Percentiles rank a stretch among this genome's conserved stretches.
These are phyloP conservation scores for Vulpes vulpes DNA, from an alignment of 2,113 vertebrate genomes.

Conservation along the genomic window DNA sequence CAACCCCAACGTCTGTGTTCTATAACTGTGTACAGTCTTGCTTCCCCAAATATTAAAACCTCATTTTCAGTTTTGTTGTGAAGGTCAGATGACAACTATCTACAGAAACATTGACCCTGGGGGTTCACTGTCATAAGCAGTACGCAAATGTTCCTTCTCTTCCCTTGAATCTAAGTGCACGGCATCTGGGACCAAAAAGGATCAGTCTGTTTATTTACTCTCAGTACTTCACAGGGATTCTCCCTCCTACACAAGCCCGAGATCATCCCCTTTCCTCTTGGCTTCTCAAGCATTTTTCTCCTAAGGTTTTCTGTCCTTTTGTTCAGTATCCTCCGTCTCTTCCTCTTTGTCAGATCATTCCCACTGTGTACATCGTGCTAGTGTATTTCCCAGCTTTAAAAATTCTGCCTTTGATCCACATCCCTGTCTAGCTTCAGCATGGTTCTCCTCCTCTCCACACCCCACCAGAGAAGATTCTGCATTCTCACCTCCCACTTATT, in stretches of 20 bases:
- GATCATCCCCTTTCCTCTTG: not conserved
- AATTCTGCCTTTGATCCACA: not conserved
- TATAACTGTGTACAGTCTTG: not conserved
- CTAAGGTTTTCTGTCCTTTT: not conserved
- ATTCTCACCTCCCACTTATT: not conserved
- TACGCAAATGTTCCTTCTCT: not conserved
- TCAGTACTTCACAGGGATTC: not conserved
- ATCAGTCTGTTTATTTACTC: not conserved
- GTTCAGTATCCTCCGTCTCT: not conserved
- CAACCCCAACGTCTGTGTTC: not conserved
- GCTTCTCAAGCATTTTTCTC: not conserved
- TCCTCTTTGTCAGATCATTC: not conserved
- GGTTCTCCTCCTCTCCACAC: not conserved
- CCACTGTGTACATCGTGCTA: accelerated
- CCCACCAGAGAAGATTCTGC: not conserved
- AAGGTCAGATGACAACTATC: not conserved
- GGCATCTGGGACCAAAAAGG: not conserved
- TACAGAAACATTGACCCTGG: not conserved
- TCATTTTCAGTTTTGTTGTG: not conserved
- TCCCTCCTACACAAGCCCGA: not conserved
- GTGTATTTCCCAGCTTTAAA: not conserved
- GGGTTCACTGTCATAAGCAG: not conserved
- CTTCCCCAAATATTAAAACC: not conserved
- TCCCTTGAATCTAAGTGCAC: not conserved
- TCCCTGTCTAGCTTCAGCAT: not conserved